Conservation (phyloP, 2,113 vertebrate species). For the western clawed frog (Xenopus tropicalis) region DNA sequence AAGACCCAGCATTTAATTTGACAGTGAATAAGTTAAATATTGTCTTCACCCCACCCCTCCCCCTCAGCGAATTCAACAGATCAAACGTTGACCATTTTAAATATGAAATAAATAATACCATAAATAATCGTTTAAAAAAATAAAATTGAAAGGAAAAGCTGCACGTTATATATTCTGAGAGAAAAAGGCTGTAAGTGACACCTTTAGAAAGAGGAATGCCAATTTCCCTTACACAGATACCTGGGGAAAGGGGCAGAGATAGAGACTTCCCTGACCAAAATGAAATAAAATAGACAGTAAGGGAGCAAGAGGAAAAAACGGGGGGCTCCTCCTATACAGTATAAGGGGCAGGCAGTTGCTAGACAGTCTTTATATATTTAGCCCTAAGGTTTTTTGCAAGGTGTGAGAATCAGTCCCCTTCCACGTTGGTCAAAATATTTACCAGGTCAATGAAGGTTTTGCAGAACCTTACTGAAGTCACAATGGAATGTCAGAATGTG, state of each 20-base stretch:
- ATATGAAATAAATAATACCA: conserved; percentile 45
- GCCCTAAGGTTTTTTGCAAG: not conserved
- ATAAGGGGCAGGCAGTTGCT: not conserved
- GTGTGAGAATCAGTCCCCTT: not conserved
- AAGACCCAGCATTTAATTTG: conserved; percentile 46
- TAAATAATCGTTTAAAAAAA: conserved; percentile 45
- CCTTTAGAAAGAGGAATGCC: conserved; percentile 22
- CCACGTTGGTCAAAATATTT: not conserved
- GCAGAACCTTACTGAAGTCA: not conserved
- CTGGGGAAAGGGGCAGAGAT: not conserved
- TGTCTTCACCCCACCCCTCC: conserved; percentile 25
- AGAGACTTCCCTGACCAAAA: not conserved
- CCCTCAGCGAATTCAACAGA: conserved; percentile 38
- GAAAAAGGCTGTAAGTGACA: conserved; percentile 24
- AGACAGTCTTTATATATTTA: not conserved
- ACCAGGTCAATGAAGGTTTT: not conserved
- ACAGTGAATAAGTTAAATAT: conserved; percentile 43
- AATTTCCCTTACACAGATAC: too few species aligned
- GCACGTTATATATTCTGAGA: conserved; percentile 31
- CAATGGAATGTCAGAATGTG: not conserved
- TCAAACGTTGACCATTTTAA: conserved; percentile 39
- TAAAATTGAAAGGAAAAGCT: conserved; percentile 34
- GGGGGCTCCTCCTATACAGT: not conserved
- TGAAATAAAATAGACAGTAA: too few species aligned
- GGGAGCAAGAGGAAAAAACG: too few species aligned